Evolutionary conservation across 2,797 vertebrate genomes (phyloP), one percentile per base, ranked within the genome.

Genomic region (Phalloptychus januarius): DNA sequence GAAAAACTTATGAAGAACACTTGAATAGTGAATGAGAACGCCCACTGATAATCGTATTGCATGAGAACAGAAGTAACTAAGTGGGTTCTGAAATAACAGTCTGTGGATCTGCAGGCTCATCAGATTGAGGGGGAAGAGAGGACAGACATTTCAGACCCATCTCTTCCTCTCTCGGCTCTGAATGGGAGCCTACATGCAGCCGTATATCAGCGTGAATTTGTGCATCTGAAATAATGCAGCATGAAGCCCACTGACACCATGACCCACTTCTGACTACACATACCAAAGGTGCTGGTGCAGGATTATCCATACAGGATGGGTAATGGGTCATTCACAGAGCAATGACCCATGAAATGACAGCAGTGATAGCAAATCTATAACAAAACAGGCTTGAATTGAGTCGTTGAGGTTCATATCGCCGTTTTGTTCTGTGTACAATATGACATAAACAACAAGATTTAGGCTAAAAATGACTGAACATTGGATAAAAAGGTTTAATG

Each of bases 181-280:
- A 54, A 28, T 28, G n/a, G 28, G 72, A 42, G 20, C 4, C 15
- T 67, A 44, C 46, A 33, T 54, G 70, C 12, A 44, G 65, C 16
- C 18, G 7, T 1, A 23, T 54, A 70, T 46, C 12, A 70, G 18
- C 71, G 18, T 44, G 63, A 73, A 42, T 33, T 74, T 82, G 46
- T 78, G 78, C 86, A 73, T 7, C 65, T 71, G 71, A 56, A 75
- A 81, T 76, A 78, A 76, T 58, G 54, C 31, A 74, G 48, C 79
- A 82, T 76, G 23, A 78, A 90, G 76, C 89, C 83, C 85, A 85
- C 82, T 92, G 91, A 88, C 89, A 92, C 87, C 84, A 83, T 94
- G 93, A 94, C 93, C 93, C 88, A 94, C 20, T 88, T 94, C 76
- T 79, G 58, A 83, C 81, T 90, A 28, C 50, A 75, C 44, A 86